These are phyloP conservation scores for Psylliodes chrysocephalus DNA, from an alignment of 2,888 invertebrate species.

Conservation along the genomic window DNA sequence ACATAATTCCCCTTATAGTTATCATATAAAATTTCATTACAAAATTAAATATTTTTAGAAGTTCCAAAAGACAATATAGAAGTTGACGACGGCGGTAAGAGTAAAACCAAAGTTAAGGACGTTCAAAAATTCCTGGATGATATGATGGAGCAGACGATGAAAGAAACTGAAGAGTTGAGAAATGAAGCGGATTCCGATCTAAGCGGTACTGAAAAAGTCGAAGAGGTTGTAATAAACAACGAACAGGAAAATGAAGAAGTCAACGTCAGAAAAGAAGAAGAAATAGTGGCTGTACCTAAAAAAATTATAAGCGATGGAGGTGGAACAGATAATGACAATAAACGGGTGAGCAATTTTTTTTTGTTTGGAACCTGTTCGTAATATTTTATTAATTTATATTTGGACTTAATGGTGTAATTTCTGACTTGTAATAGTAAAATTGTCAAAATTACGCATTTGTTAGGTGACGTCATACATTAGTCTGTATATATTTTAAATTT, in stretches of 20 bases:
- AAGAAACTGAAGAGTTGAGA: conserved; percentile 51
- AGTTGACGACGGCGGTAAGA: not conserved
- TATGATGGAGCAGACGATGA: conserved; percentile 65
- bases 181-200: conserved; percentile 57
- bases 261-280: conserved; percentile 22
- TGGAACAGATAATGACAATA: conserved; percentile 47
- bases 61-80: not conserved
- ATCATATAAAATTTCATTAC: too few relatives aligned
- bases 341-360: conserved; percentile 45
- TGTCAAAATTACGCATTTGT: too few relatives aligned
- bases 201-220: conserved; percentile 51
- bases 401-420: too few relatives aligned
- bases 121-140: conserved; percentile 60
- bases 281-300: conserved; percentile 19
- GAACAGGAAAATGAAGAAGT: conserved; percentile 29
- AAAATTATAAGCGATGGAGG: conserved; percentile 19
- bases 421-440: too few relatives aligned
- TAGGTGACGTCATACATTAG: too few relatives aligned
- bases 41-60: too few relatives aligned
- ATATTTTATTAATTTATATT: too few relatives aligned
- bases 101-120: conserved; percentile 30
- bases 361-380: too few relatives aligned
- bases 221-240: conserved; percentile 45
- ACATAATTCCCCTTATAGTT: too few relatives aligned
- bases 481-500: too few relatives aligned